Percentiles rank a stretch among this genome's conserved stretches.
phyloP scores from a whole-genome alignment of 2,888 invertebrate genomes.

The Spicauda simplicius region DNA sequence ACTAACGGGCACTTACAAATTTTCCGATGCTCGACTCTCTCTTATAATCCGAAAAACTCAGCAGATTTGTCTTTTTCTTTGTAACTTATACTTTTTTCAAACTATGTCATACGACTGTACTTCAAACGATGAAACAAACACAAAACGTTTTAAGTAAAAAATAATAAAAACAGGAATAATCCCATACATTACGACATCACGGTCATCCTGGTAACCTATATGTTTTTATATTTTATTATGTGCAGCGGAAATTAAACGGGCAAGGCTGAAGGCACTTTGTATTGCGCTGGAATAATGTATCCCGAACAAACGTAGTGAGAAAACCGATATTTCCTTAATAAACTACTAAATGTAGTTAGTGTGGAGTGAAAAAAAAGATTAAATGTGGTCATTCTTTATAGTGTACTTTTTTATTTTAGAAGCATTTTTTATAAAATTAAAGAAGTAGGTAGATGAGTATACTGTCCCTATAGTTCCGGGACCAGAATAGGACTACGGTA shows the following conservation, averaged over 20 bases:
- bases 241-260: slow-evolving; percentile 47
- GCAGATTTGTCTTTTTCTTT: no score
- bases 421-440: no score
- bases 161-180: neutral
- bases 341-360: neutral
- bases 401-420: neutral
- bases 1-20: no score
- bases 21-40: no score
- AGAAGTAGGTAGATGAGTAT: no score
- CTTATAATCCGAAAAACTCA: no score
- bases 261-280: slow-evolving; percentile 31
- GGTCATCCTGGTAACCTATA: neutral
- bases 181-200: slow-evolving; percentile 1
- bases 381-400: neutral
- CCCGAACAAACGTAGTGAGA: neutral
- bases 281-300: slow-evolving; percentile 3
- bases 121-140: no score
- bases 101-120: no score
- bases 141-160: no score
- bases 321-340: neutral
- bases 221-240: slow-evolving; percentile 29
- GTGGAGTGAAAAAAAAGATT: neutral
- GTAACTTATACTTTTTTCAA: no score
- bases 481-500: no score
- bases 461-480: no score